Evolutionary conservation across 92 coral and sea anemone species (phyloP).

Genomic region (Zoanthus sociatus): DNA sequence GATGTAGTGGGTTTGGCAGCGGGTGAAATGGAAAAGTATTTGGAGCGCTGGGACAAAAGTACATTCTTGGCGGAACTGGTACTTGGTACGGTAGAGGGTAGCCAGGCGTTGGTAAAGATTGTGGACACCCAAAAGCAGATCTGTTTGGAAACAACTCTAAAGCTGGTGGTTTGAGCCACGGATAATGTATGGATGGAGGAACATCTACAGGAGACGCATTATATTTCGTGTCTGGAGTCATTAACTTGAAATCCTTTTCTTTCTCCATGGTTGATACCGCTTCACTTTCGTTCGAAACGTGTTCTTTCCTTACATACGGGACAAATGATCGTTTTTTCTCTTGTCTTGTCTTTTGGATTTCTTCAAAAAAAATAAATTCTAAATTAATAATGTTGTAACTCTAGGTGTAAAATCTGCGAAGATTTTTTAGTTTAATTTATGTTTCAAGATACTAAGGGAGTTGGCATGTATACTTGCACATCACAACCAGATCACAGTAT

Average conservation of each 20-base stretch:
- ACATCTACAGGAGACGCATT: neutral
- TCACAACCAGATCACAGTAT: neutral
- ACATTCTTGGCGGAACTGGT: conserved; percentile 19
- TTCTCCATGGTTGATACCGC: neutral
- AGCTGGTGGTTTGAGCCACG: conserved; percentile 21
- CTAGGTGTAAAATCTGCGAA: neutral
- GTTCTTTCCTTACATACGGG: conserved; percentile 46
- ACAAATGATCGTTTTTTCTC: conserved; percentile 60
- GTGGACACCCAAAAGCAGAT: conserved; percentile 42
- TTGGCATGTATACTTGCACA: neutral
- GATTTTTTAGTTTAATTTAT: conserved; percentile 11
- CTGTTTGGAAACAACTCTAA: conserved; percentile 23
- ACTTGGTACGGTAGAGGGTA: conserved; percentile 23
- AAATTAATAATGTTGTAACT: conserved; percentile 1
- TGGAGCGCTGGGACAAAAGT: conserved; percentile 16
- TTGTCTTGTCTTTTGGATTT: neutral
- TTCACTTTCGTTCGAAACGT: conserved; percentile 1
- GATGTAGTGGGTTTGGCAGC: conserved; percentile 8
- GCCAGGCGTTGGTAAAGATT: neutral
- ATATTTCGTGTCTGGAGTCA: conserved; percentile 6
- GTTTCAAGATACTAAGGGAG: neutral
- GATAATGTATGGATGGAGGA: conserved; percentile 7
- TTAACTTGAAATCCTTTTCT: neutral
- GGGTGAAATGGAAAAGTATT: conserved; percentile 7
- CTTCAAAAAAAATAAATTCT: conserved; percentile 8